Evolutionary conservation across 2,113 vertebrate species (phyloP).

Genomic region (Tringa solitaria): DNA sequence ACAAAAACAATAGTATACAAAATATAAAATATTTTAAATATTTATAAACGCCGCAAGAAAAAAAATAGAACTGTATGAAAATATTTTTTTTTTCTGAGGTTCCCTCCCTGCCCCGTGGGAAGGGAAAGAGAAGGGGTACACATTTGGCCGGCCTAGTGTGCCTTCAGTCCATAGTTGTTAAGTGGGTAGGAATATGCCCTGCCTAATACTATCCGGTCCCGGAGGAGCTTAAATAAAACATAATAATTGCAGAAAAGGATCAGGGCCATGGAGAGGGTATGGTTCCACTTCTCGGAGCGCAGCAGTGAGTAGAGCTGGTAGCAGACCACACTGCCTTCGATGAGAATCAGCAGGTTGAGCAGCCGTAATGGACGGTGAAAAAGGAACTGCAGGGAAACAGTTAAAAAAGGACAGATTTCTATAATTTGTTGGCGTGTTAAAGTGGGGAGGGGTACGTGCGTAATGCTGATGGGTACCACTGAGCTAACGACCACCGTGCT

Average conservation of each 20-base stretch:
- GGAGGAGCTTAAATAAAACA: slow-evolving; percentile 96
- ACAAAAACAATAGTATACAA: slow-evolving; percentile 95
- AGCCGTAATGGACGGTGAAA: slow-evolving; percentile 98
- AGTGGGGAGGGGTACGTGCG: accelerated
- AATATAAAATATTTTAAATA: slow-evolving; percentile 99
- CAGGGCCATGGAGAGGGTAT: slow-evolving; percentile 96
- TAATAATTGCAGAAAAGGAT: slow-evolving; percentile 99
- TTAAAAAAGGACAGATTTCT: background rate
- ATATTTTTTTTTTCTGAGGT: slow-evolving; percentile 82
- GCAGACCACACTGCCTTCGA: slow-evolving; percentile 93
- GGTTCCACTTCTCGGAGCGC: slow-evolving; percentile 98
- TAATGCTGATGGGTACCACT: background rate
- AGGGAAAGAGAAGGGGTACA: slow-evolving; percentile 6
- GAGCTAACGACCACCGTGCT: background rate
- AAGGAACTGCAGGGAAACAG: slow-evolving; percentile 82
- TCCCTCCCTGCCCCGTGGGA: slow-evolving; percentile 52
- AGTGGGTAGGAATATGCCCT: slow-evolving; percentile 93
- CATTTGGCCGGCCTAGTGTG: slow-evolving; percentile 73
- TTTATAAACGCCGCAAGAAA: slow-evolving; percentile 98
- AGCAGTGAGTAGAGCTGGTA: slow-evolving; percentile 97
- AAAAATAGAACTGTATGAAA: slow-evolving; percentile 99
- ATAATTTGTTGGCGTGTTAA: background rate
- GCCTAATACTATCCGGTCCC: slow-evolving; percentile 96
- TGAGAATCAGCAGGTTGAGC: slow-evolving; percentile 94
- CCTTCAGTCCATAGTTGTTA: slow-evolving; percentile 88